Conservation (phyloP, 2,113 vertebrate genomes). For the Microtus pennsylvanicus region DNA sequence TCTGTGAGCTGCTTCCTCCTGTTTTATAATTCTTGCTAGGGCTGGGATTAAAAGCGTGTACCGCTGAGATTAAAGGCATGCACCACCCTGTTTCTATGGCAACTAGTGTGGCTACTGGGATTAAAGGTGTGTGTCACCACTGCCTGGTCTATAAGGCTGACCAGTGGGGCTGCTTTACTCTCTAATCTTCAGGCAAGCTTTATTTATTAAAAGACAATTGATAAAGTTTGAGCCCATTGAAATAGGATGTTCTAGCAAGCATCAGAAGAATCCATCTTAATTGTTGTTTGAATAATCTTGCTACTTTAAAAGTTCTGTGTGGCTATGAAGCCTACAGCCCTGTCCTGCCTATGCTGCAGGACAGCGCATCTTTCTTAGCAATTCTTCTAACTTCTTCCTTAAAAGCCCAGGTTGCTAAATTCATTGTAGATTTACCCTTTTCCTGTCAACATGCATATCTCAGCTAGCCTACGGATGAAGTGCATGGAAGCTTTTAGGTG, state of each 20-base stretch:
- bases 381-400: constrained; percentile 50
- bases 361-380: not conserved
- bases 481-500: not conserved
- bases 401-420: constrained; percentile 44
- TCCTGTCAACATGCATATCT: constrained; percentile 11
- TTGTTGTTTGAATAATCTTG: constrained; percentile 3
- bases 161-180: no score
- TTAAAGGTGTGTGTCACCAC: no score
- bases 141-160: no score
- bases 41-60: no score
- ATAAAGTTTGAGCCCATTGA: constrained; percentile 4
- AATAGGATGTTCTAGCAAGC: not conserved
- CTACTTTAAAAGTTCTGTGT: not conserved
- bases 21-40: no score
- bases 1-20: no score
- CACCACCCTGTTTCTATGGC: no score
- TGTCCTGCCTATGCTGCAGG: not conserved
- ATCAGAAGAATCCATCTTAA: constrained; percentile 9
- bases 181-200: no score
- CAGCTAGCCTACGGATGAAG: not conserved
- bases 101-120: no score
- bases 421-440: constrained; percentile 61
- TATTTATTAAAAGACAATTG: no score
- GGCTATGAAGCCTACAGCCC: not conserved
- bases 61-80: no score